Conservation (phyloP, 2,797 vertebrate genomes). For the Chromobotia macracanthus region DNA sequence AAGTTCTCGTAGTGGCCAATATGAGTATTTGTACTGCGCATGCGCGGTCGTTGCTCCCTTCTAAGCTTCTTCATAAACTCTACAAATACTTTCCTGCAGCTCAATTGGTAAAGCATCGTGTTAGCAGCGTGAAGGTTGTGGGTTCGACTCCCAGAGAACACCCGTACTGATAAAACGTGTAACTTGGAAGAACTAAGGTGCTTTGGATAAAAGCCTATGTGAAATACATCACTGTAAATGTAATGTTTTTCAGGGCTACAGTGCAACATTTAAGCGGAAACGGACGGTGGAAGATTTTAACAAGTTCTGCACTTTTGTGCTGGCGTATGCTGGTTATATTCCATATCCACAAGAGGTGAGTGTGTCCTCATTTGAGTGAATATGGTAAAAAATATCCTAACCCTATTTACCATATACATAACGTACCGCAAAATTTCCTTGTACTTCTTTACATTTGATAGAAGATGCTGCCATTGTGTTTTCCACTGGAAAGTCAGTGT, state of each 20-base stretch:
- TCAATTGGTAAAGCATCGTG: too few relatives aligned
- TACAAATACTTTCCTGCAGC: too few relatives aligned
- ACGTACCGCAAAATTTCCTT: neutral
- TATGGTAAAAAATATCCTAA: neutral
- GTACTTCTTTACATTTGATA: slow-evolving; percentile 23
- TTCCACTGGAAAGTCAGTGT: neutral
- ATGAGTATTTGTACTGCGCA: slow-evolving; percentile 1
- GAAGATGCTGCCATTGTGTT: slow-evolving; percentile 29
- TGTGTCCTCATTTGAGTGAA: slow-evolving; percentile 6
- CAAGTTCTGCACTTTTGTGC: slow-evolving; percentile 97
- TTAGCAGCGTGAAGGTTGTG: too few relatives aligned
- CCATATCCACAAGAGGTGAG: slow-evolving; percentile 93
- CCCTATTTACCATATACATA: neutral
- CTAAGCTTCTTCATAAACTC: too few relatives aligned
- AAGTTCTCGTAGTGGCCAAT: neutral
- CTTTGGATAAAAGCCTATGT: too few relatives aligned
- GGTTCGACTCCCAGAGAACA: too few relatives aligned
- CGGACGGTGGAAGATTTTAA: slow-evolving; percentile 98
- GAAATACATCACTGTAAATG: neutral
- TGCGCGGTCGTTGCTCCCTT: neutral
- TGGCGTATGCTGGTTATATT: slow-evolving; percentile 98
- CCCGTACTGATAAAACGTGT: too few relatives aligned
- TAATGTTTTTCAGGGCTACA: slow-evolving; percentile 72
- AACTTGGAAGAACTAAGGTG: too few relatives aligned
- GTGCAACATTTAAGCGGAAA: slow-evolving; percentile 81